These are phyloP conservation scores for Hirtodrosophila trivittata DNA, from an alignment of 2,888 invertebrate genomes.

Conservation along the genomic window DNA sequence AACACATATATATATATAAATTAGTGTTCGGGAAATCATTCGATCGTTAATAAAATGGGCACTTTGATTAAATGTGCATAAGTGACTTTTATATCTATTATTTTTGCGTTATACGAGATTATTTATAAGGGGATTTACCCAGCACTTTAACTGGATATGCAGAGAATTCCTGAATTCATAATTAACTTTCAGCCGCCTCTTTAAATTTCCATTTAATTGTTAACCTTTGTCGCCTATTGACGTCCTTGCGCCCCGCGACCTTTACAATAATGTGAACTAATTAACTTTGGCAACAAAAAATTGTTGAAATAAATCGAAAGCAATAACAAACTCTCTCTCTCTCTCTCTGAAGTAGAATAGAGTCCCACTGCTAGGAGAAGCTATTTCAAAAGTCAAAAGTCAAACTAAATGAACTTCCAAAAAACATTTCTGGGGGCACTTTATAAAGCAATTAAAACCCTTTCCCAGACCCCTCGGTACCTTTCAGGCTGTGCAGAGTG, in stretches of 20 bases:
- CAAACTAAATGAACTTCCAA: slow-evolving; percentile 30
- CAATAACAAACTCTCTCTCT: slow-evolving; percentile 14
- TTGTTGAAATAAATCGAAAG: slow-evolving; percentile 11
- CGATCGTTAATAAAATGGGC: slow-evolving; percentile 52
- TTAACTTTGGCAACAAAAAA: slow-evolving; percentile 41
- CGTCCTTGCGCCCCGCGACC: background rate
- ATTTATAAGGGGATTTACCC: background rate
- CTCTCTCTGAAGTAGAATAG: background rate
- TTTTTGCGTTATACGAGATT: background rate
- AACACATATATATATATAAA: slow-evolving; percentile 14
- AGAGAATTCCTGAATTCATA: slow-evolving; percentile 12
- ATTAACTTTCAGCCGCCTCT: slow-evolving; percentile 22
- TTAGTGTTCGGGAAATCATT: slow-evolving; percentile 54
- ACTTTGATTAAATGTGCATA: slow-evolving; percentile 21
- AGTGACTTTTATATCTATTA: slow-evolving; percentile 24
- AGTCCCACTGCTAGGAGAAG: background rate
- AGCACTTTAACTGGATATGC: background rate
- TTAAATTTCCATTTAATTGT: slow-evolving; percentile 6
- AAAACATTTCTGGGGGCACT: slow-evolving; percentile 19
- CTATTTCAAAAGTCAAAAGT: slow-evolving; percentile 35
- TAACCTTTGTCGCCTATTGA: slow-evolving; percentile 10
- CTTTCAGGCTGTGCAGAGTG: too few relatives aligned
- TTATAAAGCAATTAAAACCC: slow-evolving; percentile 63
- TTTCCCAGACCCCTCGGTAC: background rate
- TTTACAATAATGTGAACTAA: slow-evolving; percentile 51